Evolutionary conservation across 2,888 invertebrate genomes (phyloP).

Genomic region (Isotomurus palustris): DNA sequence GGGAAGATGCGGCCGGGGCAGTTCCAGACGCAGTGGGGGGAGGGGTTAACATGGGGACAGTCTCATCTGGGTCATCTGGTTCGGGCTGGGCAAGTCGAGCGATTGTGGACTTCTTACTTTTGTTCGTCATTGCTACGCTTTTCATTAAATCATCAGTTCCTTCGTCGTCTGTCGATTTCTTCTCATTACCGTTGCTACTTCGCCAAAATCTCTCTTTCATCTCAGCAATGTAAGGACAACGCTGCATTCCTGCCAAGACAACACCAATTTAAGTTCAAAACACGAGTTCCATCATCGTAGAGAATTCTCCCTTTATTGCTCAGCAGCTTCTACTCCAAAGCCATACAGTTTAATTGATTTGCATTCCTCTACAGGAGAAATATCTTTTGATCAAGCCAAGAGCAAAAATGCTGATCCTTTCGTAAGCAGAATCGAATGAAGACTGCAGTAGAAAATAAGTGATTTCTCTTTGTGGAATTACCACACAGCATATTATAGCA

Average conservation of each 20-base stretch:
- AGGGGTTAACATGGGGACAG: constrained; percentile 50
- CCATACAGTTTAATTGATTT: too few species aligned
- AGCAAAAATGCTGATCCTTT: too few species aligned
- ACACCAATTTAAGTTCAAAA: not conserved
- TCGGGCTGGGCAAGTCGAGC: constrained; percentile 46
- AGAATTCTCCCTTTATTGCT: too few species aligned
- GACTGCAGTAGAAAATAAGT: too few species aligned
- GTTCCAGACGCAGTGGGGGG: constrained; percentile 48
- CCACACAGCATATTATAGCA: too few species aligned
- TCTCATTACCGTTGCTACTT: constrained; percentile 44
- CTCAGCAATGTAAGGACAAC: constrained; percentile 47
- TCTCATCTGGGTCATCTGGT: constrained; percentile 45
- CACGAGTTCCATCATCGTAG: too few species aligned
- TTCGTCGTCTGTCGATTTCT: constrained; percentile 45
- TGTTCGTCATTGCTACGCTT: constrained; percentile 46
- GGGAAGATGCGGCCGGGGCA: constrained; percentile 51
- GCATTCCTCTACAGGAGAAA: too few species aligned
- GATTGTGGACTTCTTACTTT: constrained; percentile 47
- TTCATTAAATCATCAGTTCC: constrained; percentile 46
- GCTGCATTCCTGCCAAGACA: constrained; percentile 45
- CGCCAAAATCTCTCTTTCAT: constrained; percentile 47
- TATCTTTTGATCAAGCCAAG: too few species aligned
- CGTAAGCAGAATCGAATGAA: too few species aligned
- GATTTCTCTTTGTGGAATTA: too few species aligned
- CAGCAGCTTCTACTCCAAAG: too few species aligned